Percentiles rank a stretch among this genome's conserved stretches.
Conservation (phyloP, 2,113 vertebrate species). For the Gobio gobio region DNA sequence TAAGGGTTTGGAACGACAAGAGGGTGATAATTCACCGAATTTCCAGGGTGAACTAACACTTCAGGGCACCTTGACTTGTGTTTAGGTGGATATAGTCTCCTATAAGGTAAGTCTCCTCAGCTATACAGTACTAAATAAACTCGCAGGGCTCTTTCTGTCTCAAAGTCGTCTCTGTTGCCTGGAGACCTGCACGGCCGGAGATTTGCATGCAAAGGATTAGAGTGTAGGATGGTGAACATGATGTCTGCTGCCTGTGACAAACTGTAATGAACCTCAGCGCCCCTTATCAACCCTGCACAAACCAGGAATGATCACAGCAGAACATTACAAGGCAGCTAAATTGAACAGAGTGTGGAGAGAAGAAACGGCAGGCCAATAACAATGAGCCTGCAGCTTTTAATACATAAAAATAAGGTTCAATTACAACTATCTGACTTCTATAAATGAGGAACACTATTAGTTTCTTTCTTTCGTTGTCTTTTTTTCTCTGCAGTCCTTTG, state of each 20-base stretch:
- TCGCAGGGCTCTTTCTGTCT: slow-evolving; percentile 36
- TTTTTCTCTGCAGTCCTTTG: background rate
- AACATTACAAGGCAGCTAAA: slow-evolving; percentile 54
- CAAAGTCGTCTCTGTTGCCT: slow-evolving; percentile 60
- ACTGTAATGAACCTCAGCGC: slow-evolving; percentile 63
- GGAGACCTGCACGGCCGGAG: slow-evolving; percentile 55
- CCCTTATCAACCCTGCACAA: slow-evolving; percentile 64
- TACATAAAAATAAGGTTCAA: slow-evolving; percentile 46
- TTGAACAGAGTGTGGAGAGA: slow-evolving; percentile 43
- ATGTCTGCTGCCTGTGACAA: slow-evolving; percentile 65
- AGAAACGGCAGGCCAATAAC: slow-evolving; percentile 37
- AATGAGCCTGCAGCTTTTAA: slow-evolving; percentile 37
- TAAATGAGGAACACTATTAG: slow-evolving; percentile 19
- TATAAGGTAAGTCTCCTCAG: background rate
- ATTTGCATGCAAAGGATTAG: slow-evolving; percentile 72
- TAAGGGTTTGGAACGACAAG: background rate
- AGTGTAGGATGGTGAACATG: slow-evolving; percentile 60
- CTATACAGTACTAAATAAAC: slow-evolving; percentile 4
- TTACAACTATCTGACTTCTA: slow-evolving; percentile 44
- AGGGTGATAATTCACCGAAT: background rate
- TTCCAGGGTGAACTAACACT: background rate
- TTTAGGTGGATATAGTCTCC: background rate
- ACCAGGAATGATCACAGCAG: slow-evolving; percentile 59
- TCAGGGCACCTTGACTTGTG: slow-evolving; percentile 2
- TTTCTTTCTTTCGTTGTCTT: slow-evolving; percentile 8